Evolutionary conservation across 2,113 vertebrate species (phyloP), one percentile per base, ranked within the genome.

Genomic region (Micronycteris hirsuta): DNA sequence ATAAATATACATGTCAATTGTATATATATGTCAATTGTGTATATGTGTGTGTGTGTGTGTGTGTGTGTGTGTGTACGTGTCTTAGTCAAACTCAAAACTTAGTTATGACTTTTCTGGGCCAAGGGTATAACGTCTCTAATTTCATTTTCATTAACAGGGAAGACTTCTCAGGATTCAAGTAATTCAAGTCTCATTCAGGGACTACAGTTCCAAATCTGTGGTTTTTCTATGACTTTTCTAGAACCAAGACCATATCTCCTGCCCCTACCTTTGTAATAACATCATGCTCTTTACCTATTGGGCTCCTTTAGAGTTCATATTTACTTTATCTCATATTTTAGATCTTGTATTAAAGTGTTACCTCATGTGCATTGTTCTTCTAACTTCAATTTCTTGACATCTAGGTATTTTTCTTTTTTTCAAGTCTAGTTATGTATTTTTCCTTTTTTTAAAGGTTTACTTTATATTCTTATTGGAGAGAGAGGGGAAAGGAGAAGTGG

Each of bases 61-160:
- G 8, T 17, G 26, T 8, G 26, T 8, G 28, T 1, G 38, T 20
- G 38, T 14, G 22, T 38, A 45, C n/a, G n/a, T 43, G 13, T 71
- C 38, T 11, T 73, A 86, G 28, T 76, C 10, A 86, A 61, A 82
- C 15, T 52, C 0, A 86, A 28, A 78, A 52, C n/a, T 41, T 54
- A 24, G 5, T 47, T 86, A 14, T 24, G 24, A 82, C 33, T 90
- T 68, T 86, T 41, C 6, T 28, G 45, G 8, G 56, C 38, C 13
- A 12, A 43, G 12, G 0, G 1, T 84, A 16, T 63, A 58, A 43
- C 56, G 78, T 93, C 38, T 90, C 10, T 71, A 77, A 71, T 49
- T 88, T 19, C 43, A 7, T 88, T 91, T 91, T 96, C 17, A 84
- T 71, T 19, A 80, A 22, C 12, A 58, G 2, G 11, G 10, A 83